phyloP scores from a whole-genome alignment of 2,888 invertebrate species.

The Watsonalla cultraria region DNA sequence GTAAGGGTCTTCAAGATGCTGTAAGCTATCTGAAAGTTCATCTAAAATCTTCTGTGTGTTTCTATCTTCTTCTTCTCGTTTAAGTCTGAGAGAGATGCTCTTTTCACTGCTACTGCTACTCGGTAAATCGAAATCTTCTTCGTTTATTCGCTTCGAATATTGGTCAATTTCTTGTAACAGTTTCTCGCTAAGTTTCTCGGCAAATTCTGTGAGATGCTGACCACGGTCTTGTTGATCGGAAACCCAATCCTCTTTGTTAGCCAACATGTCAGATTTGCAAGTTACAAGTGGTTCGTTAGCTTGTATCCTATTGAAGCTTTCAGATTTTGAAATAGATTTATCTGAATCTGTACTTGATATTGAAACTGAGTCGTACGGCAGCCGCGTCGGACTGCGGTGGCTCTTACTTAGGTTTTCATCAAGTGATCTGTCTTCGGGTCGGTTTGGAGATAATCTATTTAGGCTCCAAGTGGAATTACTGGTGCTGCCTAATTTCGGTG shows the following conservation, averaged over 20 bases:
- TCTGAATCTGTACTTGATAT: constrained; percentile 74
- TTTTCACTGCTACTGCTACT: constrained; percentile 74
- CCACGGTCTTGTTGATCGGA: constrained; percentile 79
- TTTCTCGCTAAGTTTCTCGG: constrained; percentile 90
- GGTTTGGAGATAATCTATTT: constrained; percentile 68
- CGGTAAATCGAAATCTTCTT: constrained; percentile 73
- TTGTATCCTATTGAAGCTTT: constrained; percentile 71
- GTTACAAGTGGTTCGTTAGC: constrained; percentile 73
- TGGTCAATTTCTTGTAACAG: constrained; percentile 87
- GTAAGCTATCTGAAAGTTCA: constrained; percentile 70
- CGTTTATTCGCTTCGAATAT: constrained; percentile 73
- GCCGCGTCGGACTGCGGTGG: constrained; percentile 67
- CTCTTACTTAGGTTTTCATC: constrained; percentile 69
- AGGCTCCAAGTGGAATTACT: constrained; percentile 75
- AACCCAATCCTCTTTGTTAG: constrained; percentile 76
- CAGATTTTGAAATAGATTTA: constrained; percentile 73
- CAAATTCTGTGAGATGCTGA: constrained; percentile 87
- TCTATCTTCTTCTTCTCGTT: constrained; percentile 69
- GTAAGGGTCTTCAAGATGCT: constrained; percentile 80
- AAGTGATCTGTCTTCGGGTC: constrained; percentile 69
- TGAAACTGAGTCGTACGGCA: constrained; percentile 71
- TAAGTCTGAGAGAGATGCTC: constrained; percentile 71
- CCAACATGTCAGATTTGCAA: constrained; percentile 71
- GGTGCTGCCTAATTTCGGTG: constrained; percentile 71
- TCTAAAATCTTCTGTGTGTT: constrained; percentile 71